Conservation (phyloP, 2,113 vertebrate genomes). For the Alectura lathami region DNA sequence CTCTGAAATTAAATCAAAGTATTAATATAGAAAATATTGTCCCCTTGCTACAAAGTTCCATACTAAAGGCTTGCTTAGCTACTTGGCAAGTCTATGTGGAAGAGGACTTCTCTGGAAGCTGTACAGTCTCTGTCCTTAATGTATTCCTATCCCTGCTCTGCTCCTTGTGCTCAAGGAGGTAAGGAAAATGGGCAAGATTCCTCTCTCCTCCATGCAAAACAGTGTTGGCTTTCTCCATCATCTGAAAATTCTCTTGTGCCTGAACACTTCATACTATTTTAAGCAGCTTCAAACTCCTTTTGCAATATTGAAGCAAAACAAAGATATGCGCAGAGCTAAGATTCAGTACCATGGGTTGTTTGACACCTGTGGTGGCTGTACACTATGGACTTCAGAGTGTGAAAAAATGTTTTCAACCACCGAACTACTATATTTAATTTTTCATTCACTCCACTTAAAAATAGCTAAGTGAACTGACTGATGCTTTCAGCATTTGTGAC, state of each 20-base stretch:
- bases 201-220: not conserved
- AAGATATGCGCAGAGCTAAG: not conserved
- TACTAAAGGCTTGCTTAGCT: not conserved
- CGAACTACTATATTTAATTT: conserved; percentile 5
- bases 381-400: not conserved
- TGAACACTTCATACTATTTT: not conserved
- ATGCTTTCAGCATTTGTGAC: conserved; percentile 42
- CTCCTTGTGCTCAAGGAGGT: not conserved
- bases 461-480: not conserved
- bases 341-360: not conserved
- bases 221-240: not conserved
- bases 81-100: not conserved
- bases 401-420: conserved; percentile 22
- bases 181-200: not conserved
- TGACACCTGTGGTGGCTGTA: not conserved
- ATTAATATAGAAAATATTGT: not conserved
- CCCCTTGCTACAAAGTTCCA: not conserved
- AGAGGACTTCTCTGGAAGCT: not conserved
- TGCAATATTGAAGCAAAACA: not conserved
- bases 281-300: not conserved
- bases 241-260: not conserved
- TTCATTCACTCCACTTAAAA: conserved; percentile 43
- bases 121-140: not conserved
- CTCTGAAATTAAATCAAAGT: not conserved
- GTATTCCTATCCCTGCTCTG: not conserved